phyloP scores from a whole-genome alignment of 2,797 vertebrate species.

The Cryptoblepharus egeriae region DNA sequence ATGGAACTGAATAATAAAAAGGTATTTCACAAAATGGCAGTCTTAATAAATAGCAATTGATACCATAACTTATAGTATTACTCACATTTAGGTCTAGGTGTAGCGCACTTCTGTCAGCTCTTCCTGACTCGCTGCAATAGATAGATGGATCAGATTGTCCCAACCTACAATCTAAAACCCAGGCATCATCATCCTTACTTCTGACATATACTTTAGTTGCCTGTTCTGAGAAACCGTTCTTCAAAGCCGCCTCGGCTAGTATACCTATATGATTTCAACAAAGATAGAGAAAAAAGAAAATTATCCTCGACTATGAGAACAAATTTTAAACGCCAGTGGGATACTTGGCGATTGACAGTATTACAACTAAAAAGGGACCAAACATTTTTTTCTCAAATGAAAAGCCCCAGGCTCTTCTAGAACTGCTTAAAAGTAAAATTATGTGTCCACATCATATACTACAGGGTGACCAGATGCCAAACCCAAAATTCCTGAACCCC shows the following conservation, averaged over 20 bases:
- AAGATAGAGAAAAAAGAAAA: conserved; percentile 13
- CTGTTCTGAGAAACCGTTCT: conserved; percentile 68
- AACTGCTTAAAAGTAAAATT: not conserved
- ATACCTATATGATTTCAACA: conserved; percentile 53
- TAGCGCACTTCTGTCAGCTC: conserved; percentile 69
- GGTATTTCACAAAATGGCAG: not conserved
- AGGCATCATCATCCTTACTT: conserved; percentile 67
- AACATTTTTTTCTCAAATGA: not conserved
- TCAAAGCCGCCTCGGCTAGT: conserved; percentile 67
- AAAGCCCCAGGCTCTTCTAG: not conserved
- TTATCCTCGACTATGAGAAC: conserved; percentile 18
- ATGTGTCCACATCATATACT: no score
- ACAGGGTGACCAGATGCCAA: no score
- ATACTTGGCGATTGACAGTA: not conserved
- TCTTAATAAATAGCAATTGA: not conserved
- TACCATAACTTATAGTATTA: conserved; percentile 48
- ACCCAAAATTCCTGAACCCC: no score
- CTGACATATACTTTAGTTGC: conserved; percentile 63
- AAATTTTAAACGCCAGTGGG: not conserved
- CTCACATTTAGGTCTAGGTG: conserved; percentile 79
- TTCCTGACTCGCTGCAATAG: conserved; percentile 69
- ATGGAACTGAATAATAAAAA: not conserved
- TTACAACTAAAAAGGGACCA: not conserved
- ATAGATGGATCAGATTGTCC: conserved; percentile 61
- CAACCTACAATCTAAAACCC: conserved; percentile 71